Conservation (phyloP, 2,888 invertebrate genomes). For the Pristionchus mayeri region DNA sequence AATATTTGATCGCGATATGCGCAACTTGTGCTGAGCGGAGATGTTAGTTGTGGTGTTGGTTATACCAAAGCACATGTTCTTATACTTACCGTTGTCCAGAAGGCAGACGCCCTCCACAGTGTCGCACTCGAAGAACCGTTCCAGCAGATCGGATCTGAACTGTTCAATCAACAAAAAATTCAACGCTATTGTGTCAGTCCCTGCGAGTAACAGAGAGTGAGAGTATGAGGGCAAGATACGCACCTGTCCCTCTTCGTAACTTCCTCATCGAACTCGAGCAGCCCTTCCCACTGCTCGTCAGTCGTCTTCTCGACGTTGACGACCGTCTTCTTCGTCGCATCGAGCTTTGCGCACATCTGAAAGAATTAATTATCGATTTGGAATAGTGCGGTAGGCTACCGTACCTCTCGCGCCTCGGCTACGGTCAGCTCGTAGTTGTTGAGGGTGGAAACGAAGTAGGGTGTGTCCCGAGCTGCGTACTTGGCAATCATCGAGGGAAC, state of each 20-base stretch:
- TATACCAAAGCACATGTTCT: no score
- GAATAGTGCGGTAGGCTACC: not conserved
- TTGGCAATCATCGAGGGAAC: conserved; percentile 4
- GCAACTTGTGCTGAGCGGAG: no score
- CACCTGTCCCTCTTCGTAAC: not conserved
- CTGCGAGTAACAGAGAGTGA: no score
- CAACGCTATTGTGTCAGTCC: no score
- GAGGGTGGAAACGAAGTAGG: not conserved
- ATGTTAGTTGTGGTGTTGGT: no score
- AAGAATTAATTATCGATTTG: not conserved
- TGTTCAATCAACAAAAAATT: no score
- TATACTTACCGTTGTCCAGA: not conserved
- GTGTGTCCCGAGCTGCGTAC: conserved; percentile 3
- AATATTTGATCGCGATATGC: no score
- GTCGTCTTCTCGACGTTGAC: conserved; percentile 14
- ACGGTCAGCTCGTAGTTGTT: not conserved
- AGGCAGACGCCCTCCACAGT: not conserved
- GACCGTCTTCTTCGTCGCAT: not conserved
- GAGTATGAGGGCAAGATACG: no score
- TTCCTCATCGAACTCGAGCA: not conserved
- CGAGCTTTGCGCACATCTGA: not conserved
- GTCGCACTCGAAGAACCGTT: not conserved
- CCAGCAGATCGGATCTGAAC: not conserved
- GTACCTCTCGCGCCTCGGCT: not conserved
- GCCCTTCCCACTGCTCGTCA: not conserved